phyloP scores from a whole-genome alignment of 2,797 vertebrate species.

The Delichon dasypus region DNA sequence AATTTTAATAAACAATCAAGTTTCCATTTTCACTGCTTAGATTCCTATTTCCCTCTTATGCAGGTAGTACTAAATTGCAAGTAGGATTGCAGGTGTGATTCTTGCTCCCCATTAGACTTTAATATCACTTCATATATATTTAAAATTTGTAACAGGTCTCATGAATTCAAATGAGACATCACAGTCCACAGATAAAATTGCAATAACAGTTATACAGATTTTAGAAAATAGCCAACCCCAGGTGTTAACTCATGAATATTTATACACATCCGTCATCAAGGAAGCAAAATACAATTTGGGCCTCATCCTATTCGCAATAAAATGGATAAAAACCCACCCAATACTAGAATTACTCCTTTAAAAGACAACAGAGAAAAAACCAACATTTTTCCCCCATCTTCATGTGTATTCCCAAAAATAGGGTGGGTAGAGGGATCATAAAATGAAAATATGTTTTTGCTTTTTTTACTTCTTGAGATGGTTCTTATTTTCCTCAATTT shows the following conservation, averaged over 20 bases:
- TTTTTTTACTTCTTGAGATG: neutral
- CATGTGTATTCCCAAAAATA: neutral
- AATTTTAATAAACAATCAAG: conserved; percentile 17
- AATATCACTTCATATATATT: conserved; percentile 58
- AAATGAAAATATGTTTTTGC: neutral
- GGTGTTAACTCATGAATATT: conserved; percentile 55
- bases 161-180: conserved; percentile 54
- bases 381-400: neutral
- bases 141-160: conserved; percentile 38
- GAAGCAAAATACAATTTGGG: conserved; percentile 8
- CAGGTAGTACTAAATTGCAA: neutral
- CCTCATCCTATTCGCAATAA: neutral
- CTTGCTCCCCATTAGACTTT: conserved; percentile 27
- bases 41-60: neutral
- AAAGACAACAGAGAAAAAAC: neutral
- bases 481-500: neutral
- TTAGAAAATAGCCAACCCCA: conserved; percentile 22
- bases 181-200: conserved; percentile 18
- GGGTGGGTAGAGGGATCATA: neutral
- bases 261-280: neutral
- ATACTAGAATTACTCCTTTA: neutral
- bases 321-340: neutral
- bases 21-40: neutral
- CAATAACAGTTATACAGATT: conserved; percentile 6
- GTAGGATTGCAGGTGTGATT: conserved; percentile 19